Evolutionary conservation across 2,797 vertebrate genomes (phyloP).

Genomic region (Fistularia tabacaria): DNA sequence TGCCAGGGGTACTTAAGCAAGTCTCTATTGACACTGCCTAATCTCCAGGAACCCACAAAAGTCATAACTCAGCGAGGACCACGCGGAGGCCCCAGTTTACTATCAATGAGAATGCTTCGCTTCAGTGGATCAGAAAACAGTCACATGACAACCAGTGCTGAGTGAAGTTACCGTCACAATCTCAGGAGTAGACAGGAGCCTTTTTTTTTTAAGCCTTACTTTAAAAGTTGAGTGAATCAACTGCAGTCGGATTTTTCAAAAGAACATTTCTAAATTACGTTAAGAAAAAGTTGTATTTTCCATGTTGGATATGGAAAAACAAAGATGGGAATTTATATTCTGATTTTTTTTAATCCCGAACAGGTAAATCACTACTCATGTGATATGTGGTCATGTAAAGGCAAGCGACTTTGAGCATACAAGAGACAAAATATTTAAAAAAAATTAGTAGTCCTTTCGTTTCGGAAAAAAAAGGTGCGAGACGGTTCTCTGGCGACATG

Average conservation of each 20-base stretch:
- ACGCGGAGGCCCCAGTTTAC: conserved; percentile 9
- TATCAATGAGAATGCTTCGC: conserved; percentile 25
- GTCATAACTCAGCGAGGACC: conserved; percentile 38
- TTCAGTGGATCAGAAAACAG: conserved; percentile 22
- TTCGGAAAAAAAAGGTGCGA: not conserved
- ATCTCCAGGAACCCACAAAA: conserved; percentile 71
- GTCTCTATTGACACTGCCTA: conserved; percentile 68
- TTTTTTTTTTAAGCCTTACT: conserved; percentile 26
- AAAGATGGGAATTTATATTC: no score
- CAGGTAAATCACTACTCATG: no score
- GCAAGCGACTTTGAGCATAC: no score
- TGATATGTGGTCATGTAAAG: no score
- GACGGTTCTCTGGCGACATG: conserved; percentile 17
- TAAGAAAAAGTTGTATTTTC: no score
- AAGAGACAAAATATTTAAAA: no score
- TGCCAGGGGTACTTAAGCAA: conserved; percentile 59
- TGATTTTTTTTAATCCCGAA: no score
- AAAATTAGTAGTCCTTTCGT: conserved; percentile 33
- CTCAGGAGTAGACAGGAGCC: conserved; percentile 49
- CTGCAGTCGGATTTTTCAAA: conserved; percentile 10
- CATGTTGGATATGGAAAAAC: no score
- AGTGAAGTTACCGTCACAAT: conserved; percentile 21
- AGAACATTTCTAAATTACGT: no score
- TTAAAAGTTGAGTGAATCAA: conserved; percentile 60
- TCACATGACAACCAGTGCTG: conserved; percentile 41